A percentile compares a stretch with the other conserved stretches of the same genome.
Evolutionary conservation across 2,888 invertebrate genomes (phyloP).

Genomic region (Tinea semifulvella): DNA sequence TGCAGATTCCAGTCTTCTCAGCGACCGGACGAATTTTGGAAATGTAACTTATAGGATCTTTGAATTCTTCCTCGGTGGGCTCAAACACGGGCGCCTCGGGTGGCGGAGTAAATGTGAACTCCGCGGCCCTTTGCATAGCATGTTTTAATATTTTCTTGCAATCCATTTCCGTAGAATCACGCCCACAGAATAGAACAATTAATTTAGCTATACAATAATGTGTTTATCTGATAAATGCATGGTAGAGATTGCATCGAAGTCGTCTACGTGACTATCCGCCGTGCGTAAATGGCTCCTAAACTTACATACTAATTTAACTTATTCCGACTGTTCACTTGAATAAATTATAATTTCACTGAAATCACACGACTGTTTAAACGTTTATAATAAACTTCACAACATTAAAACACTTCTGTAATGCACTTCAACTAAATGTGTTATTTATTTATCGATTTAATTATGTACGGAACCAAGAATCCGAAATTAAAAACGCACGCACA

Average conservation of each 20-base stretch:
- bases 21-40: constrained; percentile 77
- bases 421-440: not conserved
- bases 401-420: not conserved
- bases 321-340: not conserved
- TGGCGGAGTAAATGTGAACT: constrained; percentile 59
- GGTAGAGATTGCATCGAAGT: constrained; percentile 15
- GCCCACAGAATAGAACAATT: not conserved
- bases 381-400: not conserved
- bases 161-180: constrained; percentile 35
- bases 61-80: constrained; percentile 77
- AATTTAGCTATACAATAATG: not conserved
- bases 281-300: constrained; percentile 61
- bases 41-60: constrained; percentile 77
- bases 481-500: constrained; percentile 7
- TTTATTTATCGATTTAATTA: constrained; percentile 1
- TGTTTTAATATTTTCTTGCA: constrained; percentile 59
- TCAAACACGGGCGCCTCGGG: constrained; percentile 77
- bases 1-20: constrained; percentile 78
- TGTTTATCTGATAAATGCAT: constrained; percentile 5
- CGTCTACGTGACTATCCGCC: constrained; percentile 63
- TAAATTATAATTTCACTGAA: not conserved
- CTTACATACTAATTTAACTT: constrained; percentile 13
- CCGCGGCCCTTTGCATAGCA: constrained; percentile 61
- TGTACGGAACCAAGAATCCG: not conserved
- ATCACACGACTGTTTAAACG: no score